Evolutionary conservation across 2,888 invertebrate genomes (phyloP).

Genomic region (Ceriagrion tenellum): DNA sequence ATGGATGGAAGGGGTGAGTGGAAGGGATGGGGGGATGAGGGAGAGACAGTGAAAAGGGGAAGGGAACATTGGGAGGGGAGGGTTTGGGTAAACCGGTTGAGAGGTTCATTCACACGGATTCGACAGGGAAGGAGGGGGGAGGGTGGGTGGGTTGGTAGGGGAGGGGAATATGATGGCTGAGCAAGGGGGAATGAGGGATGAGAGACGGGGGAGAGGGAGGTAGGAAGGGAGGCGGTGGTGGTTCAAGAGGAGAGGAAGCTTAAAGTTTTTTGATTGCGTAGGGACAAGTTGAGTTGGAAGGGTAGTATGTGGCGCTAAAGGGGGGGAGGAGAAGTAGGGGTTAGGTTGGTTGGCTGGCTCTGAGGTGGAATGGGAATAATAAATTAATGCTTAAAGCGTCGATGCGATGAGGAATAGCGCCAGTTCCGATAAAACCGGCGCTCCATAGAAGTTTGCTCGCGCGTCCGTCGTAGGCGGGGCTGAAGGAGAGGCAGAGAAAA

Average conservation of each 20-base stretch:
- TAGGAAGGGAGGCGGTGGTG: neutral
- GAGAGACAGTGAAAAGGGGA: neutral
- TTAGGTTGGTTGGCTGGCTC: neutral
- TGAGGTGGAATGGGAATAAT: conserved; percentile 43
- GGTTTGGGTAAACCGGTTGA: conserved; percentile 47
- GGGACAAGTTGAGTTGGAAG: neutral
- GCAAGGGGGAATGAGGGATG: neutral
- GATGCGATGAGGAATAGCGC: conserved; percentile 3
- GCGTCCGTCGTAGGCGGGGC: neutral
- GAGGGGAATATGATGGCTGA: neutral
- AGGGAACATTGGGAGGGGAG: neutral
- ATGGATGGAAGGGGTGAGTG: conserved; percentile 5
- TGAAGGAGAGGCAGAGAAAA: neutral
- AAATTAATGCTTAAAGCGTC: conserved; percentile 49
- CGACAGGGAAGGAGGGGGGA: conserved; percentile 24
- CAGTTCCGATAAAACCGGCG: neutral
- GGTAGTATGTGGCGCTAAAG: neutral
- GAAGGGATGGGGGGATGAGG: neutral
- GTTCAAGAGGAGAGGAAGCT: neutral
- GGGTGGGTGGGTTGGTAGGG: neutral
- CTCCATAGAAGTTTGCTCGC: neutral
- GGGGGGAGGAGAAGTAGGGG: neutral
- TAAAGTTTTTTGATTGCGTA: neutral
- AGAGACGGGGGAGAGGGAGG: neutral
- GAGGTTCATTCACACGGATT: conserved; percentile 66